Percentiles rank a stretch among this genome's conserved stretches.
These are phyloP conservation scores for Acrobeloides nanus DNA, from an alignment of 2,888 invertebrate genomes.

Conservation along the genomic window DNA sequence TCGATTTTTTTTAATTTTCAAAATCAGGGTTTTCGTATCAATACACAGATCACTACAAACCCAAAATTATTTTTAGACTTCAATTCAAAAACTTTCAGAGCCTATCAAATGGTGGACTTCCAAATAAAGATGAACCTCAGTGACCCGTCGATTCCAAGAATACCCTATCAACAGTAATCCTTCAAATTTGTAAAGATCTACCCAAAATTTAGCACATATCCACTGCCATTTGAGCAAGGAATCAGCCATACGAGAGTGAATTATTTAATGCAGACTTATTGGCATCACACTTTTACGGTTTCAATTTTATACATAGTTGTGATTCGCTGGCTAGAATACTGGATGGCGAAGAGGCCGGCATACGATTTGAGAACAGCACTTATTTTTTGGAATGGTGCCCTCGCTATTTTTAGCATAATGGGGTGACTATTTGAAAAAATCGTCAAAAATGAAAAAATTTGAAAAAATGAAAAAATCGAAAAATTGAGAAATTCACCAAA, in stretches of 20 bases:
- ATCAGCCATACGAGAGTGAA: constrained; percentile 12
- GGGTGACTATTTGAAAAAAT: constrained; percentile 17
- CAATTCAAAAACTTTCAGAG: too few species aligned
- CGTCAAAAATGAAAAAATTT: constrained; percentile 1
- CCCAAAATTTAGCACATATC: too few species aligned
- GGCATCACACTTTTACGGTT: constrained; percentile 17
- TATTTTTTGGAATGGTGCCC: constrained; percentile 18
- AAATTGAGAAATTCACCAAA: constrained; percentile 1
- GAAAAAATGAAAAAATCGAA: not conserved
- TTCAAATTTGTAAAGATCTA: too few species aligned
- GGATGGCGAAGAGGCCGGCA: constrained; percentile 16
- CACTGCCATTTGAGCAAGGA: constrained; percentile 14
- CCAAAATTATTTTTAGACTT: too few species aligned
- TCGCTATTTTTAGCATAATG: constrained; percentile 24
- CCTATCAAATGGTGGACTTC: too few species aligned
- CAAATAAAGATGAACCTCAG: too few species aligned
- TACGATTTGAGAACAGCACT: constrained; percentile 9
- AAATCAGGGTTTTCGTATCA: too few species aligned
- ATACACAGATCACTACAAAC: too few species aligned
- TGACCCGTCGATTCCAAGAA: too few species aligned
- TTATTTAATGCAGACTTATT: constrained; percentile 11
- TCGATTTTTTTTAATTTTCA: too few species aligned
- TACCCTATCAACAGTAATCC: too few species aligned
- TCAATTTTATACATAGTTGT: constrained; percentile 16
- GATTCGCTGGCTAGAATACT: constrained; percentile 11